Percentiles rank a stretch among this genome's conserved stretches.
Conservation (phyloP, 2,113 vertebrate species). For the Galbula dea region DNA sequence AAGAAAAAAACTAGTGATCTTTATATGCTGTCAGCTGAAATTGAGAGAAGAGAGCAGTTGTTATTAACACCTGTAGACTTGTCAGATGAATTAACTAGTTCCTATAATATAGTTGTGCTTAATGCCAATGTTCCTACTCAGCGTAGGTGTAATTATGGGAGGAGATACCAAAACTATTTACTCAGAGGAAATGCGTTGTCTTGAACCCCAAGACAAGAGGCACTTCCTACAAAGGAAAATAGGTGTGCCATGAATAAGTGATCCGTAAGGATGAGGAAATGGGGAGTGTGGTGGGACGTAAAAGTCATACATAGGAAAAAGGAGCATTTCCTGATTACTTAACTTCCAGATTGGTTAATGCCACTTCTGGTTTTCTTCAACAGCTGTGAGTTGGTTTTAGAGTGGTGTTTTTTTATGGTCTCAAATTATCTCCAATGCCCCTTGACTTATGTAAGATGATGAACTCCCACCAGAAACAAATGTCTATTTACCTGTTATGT, state of each 20-base stretch:
- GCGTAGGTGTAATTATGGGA: conserved; percentile 54
- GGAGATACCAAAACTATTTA: conserved; percentile 56
- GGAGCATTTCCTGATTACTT: conserved; percentile 18
- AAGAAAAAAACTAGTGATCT: neutral
- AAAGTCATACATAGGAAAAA: conserved; percentile 18
- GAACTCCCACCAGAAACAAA: neutral
- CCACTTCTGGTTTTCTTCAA: neutral
- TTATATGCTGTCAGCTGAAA: conserved; percentile 20
- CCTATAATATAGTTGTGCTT: conserved; percentile 28
- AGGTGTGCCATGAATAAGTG: conserved; percentile 37
- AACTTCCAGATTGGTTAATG: neutral
- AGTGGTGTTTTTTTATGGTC: neutral
- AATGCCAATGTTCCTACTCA: conserved; percentile 40
- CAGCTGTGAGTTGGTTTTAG: neutral
- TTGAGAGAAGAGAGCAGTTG: conserved; percentile 28
- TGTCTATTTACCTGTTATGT: neutral
- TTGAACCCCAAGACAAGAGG: conserved; percentile 12
- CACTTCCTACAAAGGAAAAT: conserved; percentile 56
- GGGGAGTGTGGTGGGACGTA: neutral
- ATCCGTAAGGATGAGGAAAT: conserved; percentile 46
- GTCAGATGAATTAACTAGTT: conserved; percentile 41
- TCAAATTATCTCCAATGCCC: neutral
- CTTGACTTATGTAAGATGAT: neutral
- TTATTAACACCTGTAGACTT: conserved; percentile 41
- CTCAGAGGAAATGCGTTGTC: conserved; percentile 65